These are phyloP conservation scores for Prenolepis imparis DNA, from an alignment of 2,888 invertebrate species.

Conservation along the genomic window DNA sequence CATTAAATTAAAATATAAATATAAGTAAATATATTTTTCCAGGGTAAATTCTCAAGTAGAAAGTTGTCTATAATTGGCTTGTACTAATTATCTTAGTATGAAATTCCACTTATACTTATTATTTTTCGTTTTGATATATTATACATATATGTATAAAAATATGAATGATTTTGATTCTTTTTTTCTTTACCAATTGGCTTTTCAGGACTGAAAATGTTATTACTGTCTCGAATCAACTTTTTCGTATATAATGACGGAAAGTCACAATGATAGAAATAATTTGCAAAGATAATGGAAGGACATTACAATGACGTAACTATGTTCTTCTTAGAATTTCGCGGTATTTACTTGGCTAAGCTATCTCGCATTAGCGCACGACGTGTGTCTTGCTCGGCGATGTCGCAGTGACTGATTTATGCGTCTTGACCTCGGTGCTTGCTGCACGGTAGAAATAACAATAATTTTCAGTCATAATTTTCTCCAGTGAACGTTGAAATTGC, in stretches of 20 bases:
- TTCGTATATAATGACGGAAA: neutral
- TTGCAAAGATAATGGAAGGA: slow-evolving; percentile 27
- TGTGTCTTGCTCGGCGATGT: slow-evolving; percentile 48
- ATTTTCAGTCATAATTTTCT: slow-evolving; percentile 53
- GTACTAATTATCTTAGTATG: neutral
- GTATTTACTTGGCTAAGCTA: slow-evolving; percentile 50
- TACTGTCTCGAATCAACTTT: neutral
- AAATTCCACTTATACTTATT: neutral
- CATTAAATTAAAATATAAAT: neutral
- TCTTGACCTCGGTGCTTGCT: slow-evolving; percentile 39
- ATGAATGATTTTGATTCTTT: neutral
- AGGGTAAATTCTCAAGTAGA: neutral
- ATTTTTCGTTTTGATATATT: neutral
- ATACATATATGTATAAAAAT: neutral
- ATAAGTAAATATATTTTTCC: neutral
- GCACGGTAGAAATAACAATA: slow-evolving; percentile 53
- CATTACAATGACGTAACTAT: slow-evolving; percentile 16
- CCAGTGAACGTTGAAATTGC: slow-evolving; percentile 21
- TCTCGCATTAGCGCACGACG: slow-evolving; percentile 48
- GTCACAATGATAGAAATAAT: slow-evolving; percentile 36
- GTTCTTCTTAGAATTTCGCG: slow-evolving; percentile 42
- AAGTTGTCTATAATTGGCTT: neutral
- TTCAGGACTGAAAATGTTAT: neutral
- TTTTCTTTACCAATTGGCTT: neutral
- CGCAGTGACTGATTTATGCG: slow-evolving; percentile 51